phyloP scores from a whole-genome alignment of 1,140 invertebrate genomes.

The Drosophila setifemur region DNA sequence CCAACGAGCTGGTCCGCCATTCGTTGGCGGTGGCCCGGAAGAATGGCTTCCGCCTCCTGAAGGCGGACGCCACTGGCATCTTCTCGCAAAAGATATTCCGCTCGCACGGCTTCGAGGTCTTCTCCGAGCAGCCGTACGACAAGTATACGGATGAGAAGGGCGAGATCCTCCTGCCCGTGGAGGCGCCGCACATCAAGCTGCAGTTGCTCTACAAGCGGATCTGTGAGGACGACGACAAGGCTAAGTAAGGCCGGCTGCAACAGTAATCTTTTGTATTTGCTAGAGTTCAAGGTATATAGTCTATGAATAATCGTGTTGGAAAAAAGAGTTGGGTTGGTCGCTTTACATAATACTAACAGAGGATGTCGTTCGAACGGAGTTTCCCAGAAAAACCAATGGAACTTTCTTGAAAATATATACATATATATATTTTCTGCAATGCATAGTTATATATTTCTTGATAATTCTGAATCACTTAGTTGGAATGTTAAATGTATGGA shows the following conservation, averaged over 20 bases:
- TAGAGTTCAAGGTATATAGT: not conserved
- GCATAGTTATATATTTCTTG: no score
- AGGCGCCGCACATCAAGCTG: constrained; percentile 85
- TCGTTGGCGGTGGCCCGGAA: constrained; percentile 87
- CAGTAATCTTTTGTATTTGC: constrained; percentile 36
- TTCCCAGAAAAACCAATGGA: no score
- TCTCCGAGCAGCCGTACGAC: constrained; percentile 86
- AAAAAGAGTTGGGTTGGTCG: constrained; percentile 1
- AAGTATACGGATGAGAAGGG: constrained; percentile 86
- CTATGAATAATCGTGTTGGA: constrained; percentile 27
- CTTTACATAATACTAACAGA: no score
- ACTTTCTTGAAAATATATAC: no score
- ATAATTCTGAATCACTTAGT: no score
- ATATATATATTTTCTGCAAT: no score
- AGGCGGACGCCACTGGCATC: constrained; percentile 90
- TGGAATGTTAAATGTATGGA: no score
- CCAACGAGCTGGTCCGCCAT: constrained; percentile 86
- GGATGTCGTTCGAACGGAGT: no score
- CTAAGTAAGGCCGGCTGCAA: constrained; percentile 4
- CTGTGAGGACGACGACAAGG: not conserved
- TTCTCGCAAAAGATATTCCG: constrained; percentile 89
- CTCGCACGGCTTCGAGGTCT: constrained; percentile 86
- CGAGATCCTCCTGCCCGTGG: constrained; percentile 84
- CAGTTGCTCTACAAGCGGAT: constrained; percentile 84
- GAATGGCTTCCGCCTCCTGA: constrained; percentile 88